A percentile compares a stretch with the other conserved stretches of the same genome.
Conservation (phyloP, 2,113 vertebrate species). For the Lipophrys pholis region DNA sequence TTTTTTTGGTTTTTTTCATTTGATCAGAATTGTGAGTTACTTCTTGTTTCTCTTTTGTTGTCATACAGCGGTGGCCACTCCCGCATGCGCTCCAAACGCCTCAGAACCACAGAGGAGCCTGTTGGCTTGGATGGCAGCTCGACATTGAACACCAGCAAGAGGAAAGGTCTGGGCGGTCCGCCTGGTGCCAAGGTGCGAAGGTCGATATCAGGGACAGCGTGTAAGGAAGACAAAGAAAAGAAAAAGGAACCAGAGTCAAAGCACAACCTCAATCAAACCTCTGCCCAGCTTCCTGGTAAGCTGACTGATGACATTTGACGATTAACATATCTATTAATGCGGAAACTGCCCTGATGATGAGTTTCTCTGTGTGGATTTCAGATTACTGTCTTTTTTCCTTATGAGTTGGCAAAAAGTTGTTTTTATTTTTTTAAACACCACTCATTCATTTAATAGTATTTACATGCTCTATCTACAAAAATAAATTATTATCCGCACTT, state of each 20-base stretch:
- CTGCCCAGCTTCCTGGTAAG: conserved; percentile 72
- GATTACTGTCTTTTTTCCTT: not conserved
- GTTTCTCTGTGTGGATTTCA: not conserved
- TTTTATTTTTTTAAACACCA: no score
- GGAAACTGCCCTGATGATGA: not conserved
- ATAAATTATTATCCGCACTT: not conserved
- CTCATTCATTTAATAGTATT: not conserved
- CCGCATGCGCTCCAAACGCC: conserved; percentile 90
- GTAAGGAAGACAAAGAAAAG: conserved; percentile 62
- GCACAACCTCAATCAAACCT: conserved; percentile 60
- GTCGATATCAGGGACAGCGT: conserved; percentile 39
- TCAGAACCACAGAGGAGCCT: conserved; percentile 86
- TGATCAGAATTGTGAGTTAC: conserved; percentile 5
- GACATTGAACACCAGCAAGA: conserved; percentile 65
- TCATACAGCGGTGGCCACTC: conserved; percentile 78
- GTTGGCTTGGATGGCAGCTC: conserved; percentile 71
- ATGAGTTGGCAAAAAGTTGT: no score
- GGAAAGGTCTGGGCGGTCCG: conserved; percentile 60
- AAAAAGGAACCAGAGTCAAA: conserved; percentile 61
- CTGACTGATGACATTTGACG: conserved; percentile 14
- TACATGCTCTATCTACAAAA: not conserved
- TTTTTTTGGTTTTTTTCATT: conserved; percentile 1
- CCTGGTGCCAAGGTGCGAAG: conserved; percentile 64
- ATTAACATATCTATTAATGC: conserved; percentile 4
- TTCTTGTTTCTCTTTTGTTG: conserved; percentile 4